Conservation (phyloP, 2,888 invertebrate species). For the Folsomia manolachei region DNA sequence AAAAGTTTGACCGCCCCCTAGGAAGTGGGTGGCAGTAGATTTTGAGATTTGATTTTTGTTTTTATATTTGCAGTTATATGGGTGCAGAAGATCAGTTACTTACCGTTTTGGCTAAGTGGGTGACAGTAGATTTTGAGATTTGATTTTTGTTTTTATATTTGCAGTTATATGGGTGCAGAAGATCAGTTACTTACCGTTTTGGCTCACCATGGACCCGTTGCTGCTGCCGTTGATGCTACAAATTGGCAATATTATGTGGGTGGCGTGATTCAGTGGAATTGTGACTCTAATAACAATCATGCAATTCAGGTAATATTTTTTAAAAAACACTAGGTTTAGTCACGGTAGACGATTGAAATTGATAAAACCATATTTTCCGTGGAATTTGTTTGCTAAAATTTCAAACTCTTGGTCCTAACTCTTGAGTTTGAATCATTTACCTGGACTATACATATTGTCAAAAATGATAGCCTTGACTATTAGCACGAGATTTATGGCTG, state of each 20-base stretch:
- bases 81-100: conserved; percentile 65
- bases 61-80: conserved; percentile 60
- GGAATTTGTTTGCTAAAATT: too few species aligned
- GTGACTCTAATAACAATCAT: conserved; percentile 71
- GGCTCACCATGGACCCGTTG: conserved; percentile 71
- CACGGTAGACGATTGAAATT: not conserved
- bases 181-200: conserved; percentile 62
- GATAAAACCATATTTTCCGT: conserved; percentile 7
- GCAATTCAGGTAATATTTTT: conserved; percentile 60
- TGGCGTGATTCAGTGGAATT: conserved; percentile 78
- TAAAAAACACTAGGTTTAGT: too few species aligned
- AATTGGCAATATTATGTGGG: conserved; percentile 84
- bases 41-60: conserved; percentile 2
- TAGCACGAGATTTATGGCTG: too few species aligned
- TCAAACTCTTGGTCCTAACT: too few species aligned
- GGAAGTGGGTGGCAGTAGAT: too few species aligned
- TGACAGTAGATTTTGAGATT: too few species aligned
- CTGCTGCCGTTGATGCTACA: conserved; percentile 76
- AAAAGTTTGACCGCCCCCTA: too few species aligned
- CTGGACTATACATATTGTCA: too few species aligned
- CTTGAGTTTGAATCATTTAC: too few species aligned
- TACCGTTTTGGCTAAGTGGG: conserved; percentile 57
- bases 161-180: conserved; percentile 66
- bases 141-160: conserved; percentile 38
- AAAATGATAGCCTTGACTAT: not conserved